Conservation (phyloP, 1,140 invertebrate genomes). For the Daktulosphaira vitifoliae region DNA sequence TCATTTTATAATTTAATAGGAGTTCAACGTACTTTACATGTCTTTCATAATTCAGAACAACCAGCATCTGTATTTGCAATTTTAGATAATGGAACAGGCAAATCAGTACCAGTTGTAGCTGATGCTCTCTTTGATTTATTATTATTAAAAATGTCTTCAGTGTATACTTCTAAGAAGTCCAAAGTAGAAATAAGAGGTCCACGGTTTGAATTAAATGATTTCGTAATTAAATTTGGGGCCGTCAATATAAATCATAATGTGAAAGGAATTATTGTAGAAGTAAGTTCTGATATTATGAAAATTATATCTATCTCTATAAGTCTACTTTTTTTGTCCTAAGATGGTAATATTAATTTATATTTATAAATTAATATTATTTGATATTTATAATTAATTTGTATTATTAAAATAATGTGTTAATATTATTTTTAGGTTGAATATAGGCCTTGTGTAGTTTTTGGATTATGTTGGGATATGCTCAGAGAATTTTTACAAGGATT, state of each 20-base stretch:
- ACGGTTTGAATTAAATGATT: constrained; percentile 85
- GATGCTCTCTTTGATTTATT: constrained; percentile 84
- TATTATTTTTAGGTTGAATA: constrained; percentile 68
- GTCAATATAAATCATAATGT: constrained; percentile 88
- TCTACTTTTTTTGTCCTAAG: too few relatives aligned
- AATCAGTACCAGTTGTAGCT: constrained; percentile 75
- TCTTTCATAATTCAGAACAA: constrained; percentile 90
- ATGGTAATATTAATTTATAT: too few relatives aligned
- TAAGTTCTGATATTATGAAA: constrained; percentile 46
- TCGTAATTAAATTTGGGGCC: constrained; percentile 86
- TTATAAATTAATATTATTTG: too few relatives aligned
- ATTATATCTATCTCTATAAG: too few relatives aligned
- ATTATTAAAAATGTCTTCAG: constrained; percentile 76
- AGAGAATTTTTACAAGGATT: constrained; percentile 88
- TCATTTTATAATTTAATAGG: too few relatives aligned
- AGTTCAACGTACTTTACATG: constrained; percentile 67
- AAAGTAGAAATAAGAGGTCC: constrained; percentile 82
- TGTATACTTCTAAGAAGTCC: constrained; percentile 82
- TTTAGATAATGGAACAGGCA: constrained; percentile 68
- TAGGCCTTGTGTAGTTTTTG: constrained; percentile 74
- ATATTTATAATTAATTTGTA: too few relatives aligned
- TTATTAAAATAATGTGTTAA: too few relatives aligned
- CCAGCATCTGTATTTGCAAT: constrained; percentile 89
- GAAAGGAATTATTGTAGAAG: constrained; percentile 89
- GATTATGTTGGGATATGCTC: constrained; percentile 82